A percentile compares a stretch with the other conserved stretches of the same genome.
Evolutionary conservation across 2,888 invertebrate genomes (phyloP).

Genomic region (Drosophila multiciliata): DNA sequence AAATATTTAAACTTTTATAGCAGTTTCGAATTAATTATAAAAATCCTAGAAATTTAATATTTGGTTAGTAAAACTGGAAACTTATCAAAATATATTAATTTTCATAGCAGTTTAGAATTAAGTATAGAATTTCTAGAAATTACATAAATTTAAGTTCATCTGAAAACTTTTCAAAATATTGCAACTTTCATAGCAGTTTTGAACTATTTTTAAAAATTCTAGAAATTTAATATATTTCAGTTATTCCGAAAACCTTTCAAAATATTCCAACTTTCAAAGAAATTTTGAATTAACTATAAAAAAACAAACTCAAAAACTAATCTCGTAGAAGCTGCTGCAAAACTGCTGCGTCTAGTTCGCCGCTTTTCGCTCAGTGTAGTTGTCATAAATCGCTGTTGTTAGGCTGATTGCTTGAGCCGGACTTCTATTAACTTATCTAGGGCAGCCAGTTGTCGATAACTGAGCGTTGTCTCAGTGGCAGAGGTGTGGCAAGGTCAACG

Average conservation of each 20-base stretch:
- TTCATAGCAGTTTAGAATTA: no score
- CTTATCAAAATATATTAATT: no score
- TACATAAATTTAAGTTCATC: no score
- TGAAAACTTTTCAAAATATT: no score
- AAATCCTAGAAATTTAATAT: background rate
- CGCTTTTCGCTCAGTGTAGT: conserved; percentile 31
- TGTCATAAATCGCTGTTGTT: conserved; percentile 12
- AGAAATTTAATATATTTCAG: background rate
- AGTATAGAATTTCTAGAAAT: no score
- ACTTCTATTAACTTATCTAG: conserved; percentile 60
- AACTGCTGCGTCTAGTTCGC: background rate
- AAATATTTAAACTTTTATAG: background rate
- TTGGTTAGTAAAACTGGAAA: no score
- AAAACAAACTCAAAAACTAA: no score
- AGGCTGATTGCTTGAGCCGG: conserved; percentile 46
- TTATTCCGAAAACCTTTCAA: background rate
- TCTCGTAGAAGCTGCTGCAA: background rate
- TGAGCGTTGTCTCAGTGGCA: conserved; percentile 29
- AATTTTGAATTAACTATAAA: background rate
- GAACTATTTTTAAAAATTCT: background rate
- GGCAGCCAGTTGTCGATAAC: conserved; percentile 56
- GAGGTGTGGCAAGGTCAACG: conserved; percentile 49
- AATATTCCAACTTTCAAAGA: background rate
- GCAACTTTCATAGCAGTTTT: no score
- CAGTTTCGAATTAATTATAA: background rate